These are phyloP conservation scores for Echinarachnius parma DNA, from an alignment of 53 echinoderm and acorn worm species.

Conservation along the genomic window DNA sequence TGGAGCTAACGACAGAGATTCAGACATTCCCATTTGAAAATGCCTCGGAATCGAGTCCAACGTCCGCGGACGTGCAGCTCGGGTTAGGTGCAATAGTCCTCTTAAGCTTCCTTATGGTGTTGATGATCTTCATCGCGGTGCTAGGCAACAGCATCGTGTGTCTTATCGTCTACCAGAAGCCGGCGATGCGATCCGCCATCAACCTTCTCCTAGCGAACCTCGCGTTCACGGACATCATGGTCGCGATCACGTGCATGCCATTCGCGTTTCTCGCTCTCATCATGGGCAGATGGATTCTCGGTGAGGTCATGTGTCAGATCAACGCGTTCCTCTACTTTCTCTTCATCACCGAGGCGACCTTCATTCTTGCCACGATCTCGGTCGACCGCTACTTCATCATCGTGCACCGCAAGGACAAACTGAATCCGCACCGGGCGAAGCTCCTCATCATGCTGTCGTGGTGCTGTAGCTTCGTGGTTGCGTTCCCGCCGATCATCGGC, in stretches of 20 bases:
- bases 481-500: slow-evolving; percentile 77
- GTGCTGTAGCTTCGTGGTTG: slow-evolving; percentile 75
- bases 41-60: not conserved
- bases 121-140: slow-evolving; percentile 83
- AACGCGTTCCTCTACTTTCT: slow-evolving; percentile 79
- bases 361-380: slow-evolving; percentile 89
- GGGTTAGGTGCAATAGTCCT: slow-evolving; percentile 56
- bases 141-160: slow-evolving; percentile 98
- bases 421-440: slow-evolving; percentile 88
- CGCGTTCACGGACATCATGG: slow-evolving; percentile 97
- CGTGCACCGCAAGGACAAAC: slow-evolving; percentile 91
- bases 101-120: slow-evolving; percentile 67
- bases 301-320: slow-evolving; percentile 61
- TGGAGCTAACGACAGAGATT: slow-evolving; percentile 10
- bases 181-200: slow-evolving; percentile 98
- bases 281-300: slow-evolving; percentile 61
- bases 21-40: not conserved
- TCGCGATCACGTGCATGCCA: slow-evolving; percentile 84
- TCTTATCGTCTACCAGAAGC: slow-evolving; percentile 97
- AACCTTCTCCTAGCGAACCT: slow-evolving; percentile 98
- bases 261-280: slow-evolving; percentile 77
- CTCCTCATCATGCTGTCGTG: slow-evolving; percentile 81
- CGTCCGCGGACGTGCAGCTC: not conserved
- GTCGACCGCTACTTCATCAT: slow-evolving; percentile 98
- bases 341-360: slow-evolving; percentile 79